These are phyloP conservation scores for Chiloscyllium punctatum DNA, from an alignment of 2,797 vertebrate genomes.

Conservation along the genomic window DNA sequence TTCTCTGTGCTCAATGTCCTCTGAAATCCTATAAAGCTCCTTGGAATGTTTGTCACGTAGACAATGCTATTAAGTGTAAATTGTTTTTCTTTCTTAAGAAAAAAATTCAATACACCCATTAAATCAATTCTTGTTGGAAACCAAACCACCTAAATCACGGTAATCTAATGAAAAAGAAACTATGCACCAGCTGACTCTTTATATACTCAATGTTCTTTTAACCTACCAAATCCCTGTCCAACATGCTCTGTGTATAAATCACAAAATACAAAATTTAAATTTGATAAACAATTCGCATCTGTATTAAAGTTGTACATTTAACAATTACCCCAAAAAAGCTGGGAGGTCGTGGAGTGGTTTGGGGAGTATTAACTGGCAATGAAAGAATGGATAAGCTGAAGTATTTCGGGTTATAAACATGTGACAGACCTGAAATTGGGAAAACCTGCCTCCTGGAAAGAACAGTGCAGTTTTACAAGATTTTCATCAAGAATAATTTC, in stretches of 20 bases:
- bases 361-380: background rate
- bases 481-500: slow-evolving; percentile 52
- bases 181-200: background rate
- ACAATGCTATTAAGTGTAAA: slow-evolving; percentile 23
- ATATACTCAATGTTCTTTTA: background rate
- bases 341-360: background rate
- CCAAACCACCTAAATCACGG: background rate
- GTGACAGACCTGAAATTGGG: background rate
- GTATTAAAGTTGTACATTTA: background rate
- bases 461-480: background rate
- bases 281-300: background rate
- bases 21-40: slow-evolving; percentile 6
- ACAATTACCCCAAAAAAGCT: background rate
- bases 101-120: slow-evolving; percentile 8
- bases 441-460: background rate
- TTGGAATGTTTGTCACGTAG: slow-evolving; percentile 24
- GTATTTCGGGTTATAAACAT: background rate
- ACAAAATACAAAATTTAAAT: slow-evolving; percentile 16
- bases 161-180: background rate
- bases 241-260: background rate
- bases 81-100: slow-evolving; percentile 23
- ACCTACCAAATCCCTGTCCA: background rate
- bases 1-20: background rate
- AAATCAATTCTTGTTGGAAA: slow-evolving; percentile 24
- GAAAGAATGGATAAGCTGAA: background rate